Base-by-base conservation (phyloP, 2,113 vertebrate genomes). In the Actenoides hombroni region DNA sequence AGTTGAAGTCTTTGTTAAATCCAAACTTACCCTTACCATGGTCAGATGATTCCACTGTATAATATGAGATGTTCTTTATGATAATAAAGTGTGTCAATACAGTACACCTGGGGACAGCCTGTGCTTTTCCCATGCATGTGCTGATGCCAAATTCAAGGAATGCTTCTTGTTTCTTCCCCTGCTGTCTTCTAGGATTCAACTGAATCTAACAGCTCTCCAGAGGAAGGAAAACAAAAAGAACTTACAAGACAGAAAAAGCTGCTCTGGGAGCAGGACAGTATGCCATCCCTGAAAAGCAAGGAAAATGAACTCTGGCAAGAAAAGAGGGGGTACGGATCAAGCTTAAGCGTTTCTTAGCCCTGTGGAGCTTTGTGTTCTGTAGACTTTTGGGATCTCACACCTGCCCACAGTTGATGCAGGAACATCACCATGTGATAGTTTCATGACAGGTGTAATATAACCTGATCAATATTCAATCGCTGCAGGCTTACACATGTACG, bases 191-290 rank as follows among this genome's bases (percentile, higher is more conserved):
- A 98, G 98, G 97, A 82, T 64, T 95, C 97, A 88, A 16, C 70
- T 69, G 96, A 97, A 67, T 79, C 96, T 77, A 98, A 95, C 86
- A 96, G 81, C 86, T 94, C 61, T 78, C 91, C 71, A 49, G 97
- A 97, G 19, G 96, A 97, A 67, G 96, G 90, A 25, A 95, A 93
- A 96, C 97, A 46, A 96, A 98, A 82, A 94, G 98, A 96, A 83
- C 87, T 83, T 92, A 93, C 67, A 88, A 97, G 91, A 90, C 97
- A 93, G 86, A 97, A 97, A 77, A 98, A 97, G 92, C 96, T 95
- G 24, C 40, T 91, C 40, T 97, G 88, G 93, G 97, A 90, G 44
- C 92, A 96, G 63, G 94, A 88, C 37, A 40, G 24, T 39, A 56
- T 90, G 33, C 69, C 70, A 7, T 56, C 94, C 91, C 88, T 71